These are phyloP conservation scores for Bothrops jararaca DNA, from an alignment of 2,113 vertebrate species.

Conservation along the genomic window DNA sequence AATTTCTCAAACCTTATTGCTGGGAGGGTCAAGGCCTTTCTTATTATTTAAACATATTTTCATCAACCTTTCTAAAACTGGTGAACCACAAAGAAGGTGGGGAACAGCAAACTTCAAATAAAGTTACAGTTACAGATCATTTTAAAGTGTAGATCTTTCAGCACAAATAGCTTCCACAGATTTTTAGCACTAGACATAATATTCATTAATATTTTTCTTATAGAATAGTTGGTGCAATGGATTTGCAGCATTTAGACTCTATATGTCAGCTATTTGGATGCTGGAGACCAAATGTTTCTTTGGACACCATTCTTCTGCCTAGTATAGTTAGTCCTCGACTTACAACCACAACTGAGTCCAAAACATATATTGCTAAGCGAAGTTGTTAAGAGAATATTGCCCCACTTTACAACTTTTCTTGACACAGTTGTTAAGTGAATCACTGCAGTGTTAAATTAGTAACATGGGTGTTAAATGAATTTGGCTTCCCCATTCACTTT, in stretches of 20 bases:
- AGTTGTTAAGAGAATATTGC: neutral
- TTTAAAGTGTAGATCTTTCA: slow-evolving; percentile 17
- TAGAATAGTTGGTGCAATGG: neutral
- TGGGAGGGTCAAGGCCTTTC: neutral
- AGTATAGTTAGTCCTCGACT: neutral
- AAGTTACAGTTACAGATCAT: slow-evolving; percentile 22
- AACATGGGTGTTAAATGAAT: neutral
- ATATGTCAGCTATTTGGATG: neutral
- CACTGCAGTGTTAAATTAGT: neutral
- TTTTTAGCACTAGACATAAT: neutral
- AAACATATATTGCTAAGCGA: neutral
- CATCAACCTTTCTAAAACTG: slow-evolving; percentile 42
- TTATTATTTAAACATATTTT: slow-evolving; percentile 14
- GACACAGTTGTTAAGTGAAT: neutral
- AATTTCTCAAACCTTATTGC: neutral
- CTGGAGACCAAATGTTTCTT: neutral
- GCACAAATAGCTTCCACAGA: neutral
- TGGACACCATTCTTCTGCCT: neutral
- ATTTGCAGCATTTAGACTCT: neutral
- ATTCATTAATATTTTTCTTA: neutral
- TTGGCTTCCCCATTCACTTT: neutral
- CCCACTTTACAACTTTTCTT: neutral
- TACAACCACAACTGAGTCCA: neutral
- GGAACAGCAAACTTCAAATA: slow-evolving; percentile 46
- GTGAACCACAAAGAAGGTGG: slow-evolving; percentile 37